These are phyloP conservation scores for Tetramorium alpestre DNA, from an alignment of 1,140 invertebrate species.

Conservation along the genomic window DNA sequence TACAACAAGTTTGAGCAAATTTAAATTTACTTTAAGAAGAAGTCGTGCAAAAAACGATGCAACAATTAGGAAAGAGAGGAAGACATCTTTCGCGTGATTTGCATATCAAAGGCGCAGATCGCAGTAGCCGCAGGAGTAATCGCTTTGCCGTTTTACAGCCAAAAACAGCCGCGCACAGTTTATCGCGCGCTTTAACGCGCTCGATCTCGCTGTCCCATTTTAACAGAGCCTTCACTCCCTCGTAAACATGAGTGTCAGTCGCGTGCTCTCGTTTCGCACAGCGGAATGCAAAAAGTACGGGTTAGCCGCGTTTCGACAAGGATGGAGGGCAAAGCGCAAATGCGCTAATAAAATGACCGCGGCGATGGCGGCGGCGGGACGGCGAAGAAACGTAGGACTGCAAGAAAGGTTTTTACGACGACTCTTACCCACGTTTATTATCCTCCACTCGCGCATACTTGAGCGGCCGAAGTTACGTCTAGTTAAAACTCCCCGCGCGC, in stretches of 20 bases:
- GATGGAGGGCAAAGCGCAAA: conserved; percentile 16
- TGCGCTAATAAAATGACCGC: conserved; percentile 36
- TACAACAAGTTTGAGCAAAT: background rate
- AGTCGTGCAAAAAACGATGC: background rate
- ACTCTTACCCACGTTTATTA: conserved; percentile 51
- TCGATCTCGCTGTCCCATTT: background rate
- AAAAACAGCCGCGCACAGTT: background rate
- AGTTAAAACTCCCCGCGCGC: conserved; percentile 33
- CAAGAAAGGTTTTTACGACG: conserved; percentile 36
- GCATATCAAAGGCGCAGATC: background rate
- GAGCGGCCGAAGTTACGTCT: conserved; percentile 38
- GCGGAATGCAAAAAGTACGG: background rate
- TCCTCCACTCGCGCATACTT: conserved; percentile 39
- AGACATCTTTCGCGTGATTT: background rate
- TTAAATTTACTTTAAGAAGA: background rate
- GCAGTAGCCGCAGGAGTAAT: background rate
- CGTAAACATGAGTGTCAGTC: conserved; percentile 10
- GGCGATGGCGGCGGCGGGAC: background rate
- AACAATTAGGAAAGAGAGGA: background rate
- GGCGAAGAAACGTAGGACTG: conserved; percentile 3
- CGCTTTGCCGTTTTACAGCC: background rate
- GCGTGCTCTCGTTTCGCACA: conserved; percentile 12
- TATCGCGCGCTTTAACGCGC: background rate
- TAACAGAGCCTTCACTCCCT: background rate
- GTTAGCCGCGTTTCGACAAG: conserved; percentile 17